Conservation (phyloP, 2,797 vertebrate species). For the Halcyon chelicuti region DNA sequence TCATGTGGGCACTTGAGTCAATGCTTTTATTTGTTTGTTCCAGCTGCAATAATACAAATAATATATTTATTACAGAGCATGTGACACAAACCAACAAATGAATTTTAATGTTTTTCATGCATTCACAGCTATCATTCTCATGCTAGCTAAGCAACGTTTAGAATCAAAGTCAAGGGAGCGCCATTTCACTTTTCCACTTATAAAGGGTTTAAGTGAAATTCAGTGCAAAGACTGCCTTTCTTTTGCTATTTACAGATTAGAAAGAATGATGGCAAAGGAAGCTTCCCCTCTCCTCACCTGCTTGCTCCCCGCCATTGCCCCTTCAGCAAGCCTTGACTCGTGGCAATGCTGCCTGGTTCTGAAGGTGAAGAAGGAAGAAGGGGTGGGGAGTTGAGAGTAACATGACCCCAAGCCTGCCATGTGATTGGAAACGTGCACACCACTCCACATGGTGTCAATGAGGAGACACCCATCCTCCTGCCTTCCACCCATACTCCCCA, state of each 20-base stretch:
- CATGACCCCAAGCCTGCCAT: constrained; percentile 59
- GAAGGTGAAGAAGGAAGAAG: constrained; percentile 73
- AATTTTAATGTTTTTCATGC: constrained; percentile 33
- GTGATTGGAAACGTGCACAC: constrained; percentile 60
- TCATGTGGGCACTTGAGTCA: constrained; percentile 93
- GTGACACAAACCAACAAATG: constrained; percentile 22
- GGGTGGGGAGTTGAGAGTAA: constrained; percentile 68
- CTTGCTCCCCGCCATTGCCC: constrained; percentile 67
- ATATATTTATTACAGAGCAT: constrained; percentile 38
- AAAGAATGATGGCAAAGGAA: constrained; percentile 30
- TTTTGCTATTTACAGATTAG: constrained; percentile 27
- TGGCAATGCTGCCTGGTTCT: constrained; percentile 69
- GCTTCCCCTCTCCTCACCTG: constrained; percentile 62
- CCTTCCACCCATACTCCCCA: constrained; percentile 49
- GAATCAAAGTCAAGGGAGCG: constrained; percentile 27
- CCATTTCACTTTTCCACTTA: constrained; percentile 5
- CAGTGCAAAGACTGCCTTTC: not conserved
- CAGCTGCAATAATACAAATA: constrained; percentile 78
- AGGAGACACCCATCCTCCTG: constrained; percentile 53
- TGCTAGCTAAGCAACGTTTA: not conserved
- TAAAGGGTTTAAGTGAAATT: constrained; percentile 20
- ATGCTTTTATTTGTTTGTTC: constrained; percentile 78
- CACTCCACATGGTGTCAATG: constrained; percentile 55
- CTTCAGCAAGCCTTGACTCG: constrained; percentile 63
- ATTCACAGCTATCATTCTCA: constrained; percentile 23